Evolutionary conservation across 2,888 invertebrate genomes (phyloP), one percentile per base, ranked within the genome.

Genomic region (Rhorus exstirpatorius): DNA sequence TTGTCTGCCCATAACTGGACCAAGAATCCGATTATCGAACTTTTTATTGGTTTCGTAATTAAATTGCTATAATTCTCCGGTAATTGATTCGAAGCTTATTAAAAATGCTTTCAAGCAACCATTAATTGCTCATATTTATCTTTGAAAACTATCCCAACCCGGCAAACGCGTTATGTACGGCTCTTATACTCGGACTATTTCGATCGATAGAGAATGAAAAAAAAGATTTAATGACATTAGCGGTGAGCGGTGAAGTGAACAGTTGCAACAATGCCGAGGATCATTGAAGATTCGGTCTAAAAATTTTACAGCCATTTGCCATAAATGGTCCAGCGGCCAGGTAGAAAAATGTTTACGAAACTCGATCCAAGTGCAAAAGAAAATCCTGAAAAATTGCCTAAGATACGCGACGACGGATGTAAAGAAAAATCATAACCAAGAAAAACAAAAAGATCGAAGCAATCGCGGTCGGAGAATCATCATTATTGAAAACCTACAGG

Each of bases 401-500:
- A 7, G 26, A 65, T 65, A 53, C 19, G 24, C 17, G 46, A 38
- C 31, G 31, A 8, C 63, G 8, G 12, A 46, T 14, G 12, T 31
- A n/a, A 46, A 46, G 0, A 35, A 6, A 4, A 19, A 21, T 35
- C 58, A 7, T 8, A 38, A 1, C 14, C n/a, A 4, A 8, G 12
- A 10, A 17, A 44, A 24, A 2, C 4, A 46, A 53, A 44, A 35
- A 10, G 46, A 60, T 17, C 38, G 38, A 35, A 31, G 49, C 58
- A 35, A 31, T 24, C 49, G 24, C 35, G 26, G 12, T 44, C 58
- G 44, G 44, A 67, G 10, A 51, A 46, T 46, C 81, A 83, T 83
- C 81, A 44, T 63, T 21, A 65, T 63, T 61, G 44, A 70, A 80
- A 53, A 24, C n/a, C 38, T 2, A 51, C n/a, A n/a, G 46, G 24